Base-by-base conservation (phyloP, 2,888 invertebrate genomes). In the Clusia tigrina region DNA sequence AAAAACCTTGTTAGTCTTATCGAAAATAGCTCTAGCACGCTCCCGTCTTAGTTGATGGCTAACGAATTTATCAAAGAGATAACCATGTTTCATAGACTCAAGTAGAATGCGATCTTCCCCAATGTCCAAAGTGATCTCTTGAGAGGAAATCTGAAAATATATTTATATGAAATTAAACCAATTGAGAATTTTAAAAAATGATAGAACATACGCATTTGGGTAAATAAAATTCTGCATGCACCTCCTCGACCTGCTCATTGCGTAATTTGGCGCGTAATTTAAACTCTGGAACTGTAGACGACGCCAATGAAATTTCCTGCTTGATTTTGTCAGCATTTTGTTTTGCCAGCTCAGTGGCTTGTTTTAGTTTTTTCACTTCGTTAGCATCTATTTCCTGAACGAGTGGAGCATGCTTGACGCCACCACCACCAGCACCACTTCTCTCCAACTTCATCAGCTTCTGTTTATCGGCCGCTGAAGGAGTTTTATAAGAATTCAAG, bases 71-170 rank as follows among this genome's bases (percentile, higher is more conserved):
- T 93, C 92, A 55, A 91, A 86, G 9, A 87, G 76, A 70, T 89
- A 88, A 67, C 86, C 87, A 66, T 85, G 80, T 46, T 87, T 87
- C 64, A 86, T 86, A 0, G 88, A 88, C 72, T 90, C 89, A 46
- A 93, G 78, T 12, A 92, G 83, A 62, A 93, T 85, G 63, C 93
- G 87, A 81, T 93, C 92, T 78, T 91, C 90, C n/a, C 91, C 90
- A 24, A 92, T 83, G 80, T 91, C 89, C 60, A 93, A 77, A 52
- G 85, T 85, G 42, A 92, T 76, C 77, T 91, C 90, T 70, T 87
- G 87, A 0, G 87, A 78, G 59, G 88, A 86, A 63, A 87, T 82
- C 89, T 90, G 74, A 24, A 46, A 48, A 56, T n/a, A 37, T 10
- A 37, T 42, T n/a, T 15, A 42, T 3, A 42, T 3, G n/a, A 48